These are phyloP conservation scores for Hirundo rustica DNA, from an alignment of 2,797 vertebrate species.

Conservation along the genomic window DNA sequence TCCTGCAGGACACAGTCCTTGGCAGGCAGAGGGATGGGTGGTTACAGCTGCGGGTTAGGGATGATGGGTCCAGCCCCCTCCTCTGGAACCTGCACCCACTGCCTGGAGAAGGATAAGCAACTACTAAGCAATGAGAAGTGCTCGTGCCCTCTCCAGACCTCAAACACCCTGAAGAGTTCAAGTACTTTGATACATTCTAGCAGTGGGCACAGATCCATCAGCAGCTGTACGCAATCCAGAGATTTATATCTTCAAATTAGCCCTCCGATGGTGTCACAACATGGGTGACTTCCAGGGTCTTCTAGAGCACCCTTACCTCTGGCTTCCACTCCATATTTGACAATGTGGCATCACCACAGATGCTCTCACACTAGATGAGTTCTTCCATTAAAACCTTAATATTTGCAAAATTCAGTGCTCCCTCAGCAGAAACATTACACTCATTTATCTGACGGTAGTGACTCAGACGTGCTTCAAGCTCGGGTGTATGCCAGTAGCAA, in stretches of 20 bases:
- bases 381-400: background rate
- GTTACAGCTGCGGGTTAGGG: background rate
- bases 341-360: background rate
- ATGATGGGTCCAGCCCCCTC: background rate
- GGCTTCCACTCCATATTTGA: background rate
- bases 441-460: background rate
- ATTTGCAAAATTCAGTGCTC: background rate
- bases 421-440: background rate
- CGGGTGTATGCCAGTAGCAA: background rate
- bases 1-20: background rate
- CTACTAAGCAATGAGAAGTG: background rate
- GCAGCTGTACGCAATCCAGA: background rate
- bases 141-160: background rate
- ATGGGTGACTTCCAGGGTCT: background rate
- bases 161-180: background rate
- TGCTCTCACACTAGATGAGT: background rate
- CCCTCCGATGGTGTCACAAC: background rate
- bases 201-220: background rate
- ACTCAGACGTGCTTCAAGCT: background rate
- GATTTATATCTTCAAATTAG: background rate
- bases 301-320: background rate
- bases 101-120: background rate
- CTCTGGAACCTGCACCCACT: background rate
- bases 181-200: background rate
- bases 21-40: background rate